Base-by-base conservation (phyloP, 2,113 vertebrate genomes). In the Melanotaenia duboulayi region DNA sequence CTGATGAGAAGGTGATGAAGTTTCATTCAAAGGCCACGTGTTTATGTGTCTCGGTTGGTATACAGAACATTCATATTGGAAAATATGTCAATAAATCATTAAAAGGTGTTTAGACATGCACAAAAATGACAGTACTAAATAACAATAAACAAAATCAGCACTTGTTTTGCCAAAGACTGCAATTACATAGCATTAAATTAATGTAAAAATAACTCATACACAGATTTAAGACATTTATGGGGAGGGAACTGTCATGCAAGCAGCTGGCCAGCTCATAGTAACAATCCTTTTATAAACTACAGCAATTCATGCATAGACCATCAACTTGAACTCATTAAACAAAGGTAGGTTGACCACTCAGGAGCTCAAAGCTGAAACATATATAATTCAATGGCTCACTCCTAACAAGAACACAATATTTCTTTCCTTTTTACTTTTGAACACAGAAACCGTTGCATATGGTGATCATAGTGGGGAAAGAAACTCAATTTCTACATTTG, bases 1-100 rank as follows among this genome's bases (percentile, higher is more conserved):
- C 7, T 54, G 55, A 65, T 60, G 56, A 83, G 59, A 51, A 74
- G 61, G 75, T 66, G 68, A 65, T 66, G 55, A 71, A 69, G 65
- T 59, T 52, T 51, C 51, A 48, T 12, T 35, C 24, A 28, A 55
- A 32, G 50, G 19, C 49, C 44, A 65, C 23, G 44, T 2, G 13
- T 39, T 13, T 55, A 55, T 76, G 52, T 37, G 57, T 80, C 25
- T 78, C 32, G 24, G 64, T 46, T 62, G 54, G 17, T 11, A 67
- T 59, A 35, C 2, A 51, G 1, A 28, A 63, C 25, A 35, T 19
- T 23, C 44, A 51, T 19, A 67, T 11, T 23, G 35, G 44, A 48
- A 14, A 48, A 48, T 48, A 48, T 19, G 64, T 71, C 65, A 64
- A 49, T 20, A 58, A 7, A 71, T 64, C n/a, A 32, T 68, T 64